phyloP scores from a whole-genome alignment of 2,888 invertebrate species.

The Oxycera nigricornis region DNA sequence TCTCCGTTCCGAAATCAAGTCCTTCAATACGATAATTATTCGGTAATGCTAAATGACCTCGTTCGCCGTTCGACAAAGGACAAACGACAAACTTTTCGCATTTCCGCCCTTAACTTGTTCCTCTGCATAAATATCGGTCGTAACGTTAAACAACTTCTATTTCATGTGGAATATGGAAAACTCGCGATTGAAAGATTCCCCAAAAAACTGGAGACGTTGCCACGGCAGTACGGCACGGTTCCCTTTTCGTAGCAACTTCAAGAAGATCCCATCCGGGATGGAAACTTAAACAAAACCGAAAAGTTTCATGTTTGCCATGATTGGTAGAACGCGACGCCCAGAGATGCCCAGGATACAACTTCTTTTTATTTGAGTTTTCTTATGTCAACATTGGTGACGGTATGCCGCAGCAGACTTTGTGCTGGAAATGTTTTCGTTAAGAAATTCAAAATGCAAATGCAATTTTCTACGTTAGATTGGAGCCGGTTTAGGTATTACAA shows the following conservation, averaged over 20 bases:
- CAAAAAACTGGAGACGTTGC: not conserved
- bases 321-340: not conserved
- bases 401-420: conserved; percentile 23
- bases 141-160: not conserved
- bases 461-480: conserved; percentile 5
- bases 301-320: conserved; percentile 18
- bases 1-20: too few relatives aligned
- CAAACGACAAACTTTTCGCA: not conserved
- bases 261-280: not conserved
- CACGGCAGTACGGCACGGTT: not conserved
- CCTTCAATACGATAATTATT: not conserved
- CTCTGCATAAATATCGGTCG: not conserved
- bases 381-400: conserved; percentile 14
- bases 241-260: too few relatives aligned
- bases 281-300: conserved; percentile 15
- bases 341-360: conserved; percentile 25
- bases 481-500: not conserved
- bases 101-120: not conserved
- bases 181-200: conserved; percentile 10
- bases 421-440: not conserved
- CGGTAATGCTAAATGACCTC: not conserved
- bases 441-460: conserved; percentile 32
- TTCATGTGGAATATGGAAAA: not conserved
- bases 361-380: conserved; percentile 8
- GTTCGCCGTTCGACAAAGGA: not conserved